Conservation (phyloP, 2,113 vertebrate species). For the Dicerorhinus sumatrensis region DNA sequence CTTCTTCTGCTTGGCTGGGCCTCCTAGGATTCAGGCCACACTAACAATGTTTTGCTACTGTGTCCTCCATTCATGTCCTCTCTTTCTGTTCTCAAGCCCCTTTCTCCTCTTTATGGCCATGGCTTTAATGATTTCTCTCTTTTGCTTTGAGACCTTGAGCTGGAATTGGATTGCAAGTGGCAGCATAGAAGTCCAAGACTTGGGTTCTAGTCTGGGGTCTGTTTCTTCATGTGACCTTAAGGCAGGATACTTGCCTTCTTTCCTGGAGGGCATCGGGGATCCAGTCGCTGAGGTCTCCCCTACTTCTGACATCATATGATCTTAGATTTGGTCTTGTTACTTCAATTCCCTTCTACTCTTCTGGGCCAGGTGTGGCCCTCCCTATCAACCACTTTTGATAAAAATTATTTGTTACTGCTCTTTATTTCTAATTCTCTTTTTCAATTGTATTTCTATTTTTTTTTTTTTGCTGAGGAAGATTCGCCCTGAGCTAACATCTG, state of each 20-base stretch:
- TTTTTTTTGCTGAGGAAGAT: too few species aligned
- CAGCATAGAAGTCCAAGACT: not conserved
- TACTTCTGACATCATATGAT: not conserved
- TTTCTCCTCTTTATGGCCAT: not conserved
- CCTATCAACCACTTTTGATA: not conserved
- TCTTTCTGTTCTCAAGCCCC: not conserved
- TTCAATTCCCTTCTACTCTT: not conserved
- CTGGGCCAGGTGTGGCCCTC: not conserved
- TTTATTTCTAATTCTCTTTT: slow-evolving; percentile 8
- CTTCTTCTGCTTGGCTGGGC: slow-evolving; percentile 57
- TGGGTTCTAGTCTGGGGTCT: not conserved
- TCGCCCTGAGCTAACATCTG: too few species aligned
- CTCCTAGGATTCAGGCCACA: not conserved
- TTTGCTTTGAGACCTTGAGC: slow-evolving; percentile 3
- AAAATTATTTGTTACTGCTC: not conserved
- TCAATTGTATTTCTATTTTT: not conserved
- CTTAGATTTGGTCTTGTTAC: not conserved
- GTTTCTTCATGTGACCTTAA: not conserved
- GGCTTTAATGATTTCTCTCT: not conserved
- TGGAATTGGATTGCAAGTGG: not conserved
- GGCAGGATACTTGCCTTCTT: not conserved
- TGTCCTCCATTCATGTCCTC: not conserved
- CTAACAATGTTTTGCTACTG: not conserved
- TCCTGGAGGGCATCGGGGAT: not conserved
- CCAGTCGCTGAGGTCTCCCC: not conserved